phyloP scores from a whole-genome alignment of 2,888 invertebrate species.

The Lochmaea crataegi region DNA sequence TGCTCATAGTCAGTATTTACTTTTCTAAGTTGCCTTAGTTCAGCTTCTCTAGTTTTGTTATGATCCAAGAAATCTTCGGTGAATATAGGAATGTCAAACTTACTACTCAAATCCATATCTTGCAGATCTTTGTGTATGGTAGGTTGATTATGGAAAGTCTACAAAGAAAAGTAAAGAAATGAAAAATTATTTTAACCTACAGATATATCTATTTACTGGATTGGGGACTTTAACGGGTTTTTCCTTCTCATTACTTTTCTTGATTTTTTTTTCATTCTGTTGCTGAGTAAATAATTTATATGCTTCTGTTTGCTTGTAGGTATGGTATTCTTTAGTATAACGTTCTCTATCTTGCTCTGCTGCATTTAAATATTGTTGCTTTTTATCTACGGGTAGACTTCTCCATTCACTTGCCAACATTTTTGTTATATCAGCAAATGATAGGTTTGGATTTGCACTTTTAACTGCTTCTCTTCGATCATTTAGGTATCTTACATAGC shows the following conservation, averaged over 20 bases:
- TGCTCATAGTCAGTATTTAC: constrained; percentile 92
- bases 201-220: constrained; percentile 10
- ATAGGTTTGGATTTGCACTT: constrained; percentile 82
- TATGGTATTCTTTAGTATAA: constrained; percentile 84
- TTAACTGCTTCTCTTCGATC: constrained; percentile 86
- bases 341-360: constrained; percentile 93
- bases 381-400: constrained; percentile 82
- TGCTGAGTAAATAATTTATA: constrained; percentile 82
- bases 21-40: constrained; percentile 88
- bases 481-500: constrained; percentile 74
- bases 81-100: constrained; percentile 93
- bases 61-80: constrained; percentile 97
- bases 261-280: constrained; percentile 64
- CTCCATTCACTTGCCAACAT: constrained; percentile 94
- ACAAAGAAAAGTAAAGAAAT: constrained; percentile 13
- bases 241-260: constrained; percentile 57
- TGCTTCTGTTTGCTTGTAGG: constrained; percentile 90
- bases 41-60: constrained; percentile 92
- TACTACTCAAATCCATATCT: constrained; percentile 62
- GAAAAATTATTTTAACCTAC: neutral
- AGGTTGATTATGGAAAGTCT: constrained; percentile 44
- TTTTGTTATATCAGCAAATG: constrained; percentile 91
- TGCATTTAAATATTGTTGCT: constrained; percentile 89
- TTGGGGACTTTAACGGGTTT: constrained; percentile 44
- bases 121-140: constrained; percentile 51